Percentiles rank a stretch among this genome's conserved stretches.
phyloP scores from a whole-genome alignment of 2,888 invertebrate genomes.

The Spicauda simplicius region DNA sequence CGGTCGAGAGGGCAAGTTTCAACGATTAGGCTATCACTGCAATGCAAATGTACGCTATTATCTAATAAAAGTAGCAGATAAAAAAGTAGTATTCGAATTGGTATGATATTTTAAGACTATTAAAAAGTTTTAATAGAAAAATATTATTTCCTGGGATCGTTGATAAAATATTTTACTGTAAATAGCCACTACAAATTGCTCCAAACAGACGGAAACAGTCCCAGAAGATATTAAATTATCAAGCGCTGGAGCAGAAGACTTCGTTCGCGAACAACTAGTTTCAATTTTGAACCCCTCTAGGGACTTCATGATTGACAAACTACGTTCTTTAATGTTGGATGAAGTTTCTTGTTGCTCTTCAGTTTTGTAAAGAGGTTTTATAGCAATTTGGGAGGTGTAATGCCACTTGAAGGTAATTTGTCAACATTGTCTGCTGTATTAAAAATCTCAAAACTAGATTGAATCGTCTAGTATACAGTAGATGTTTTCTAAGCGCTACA shows the following conservation, averaged over 20 bases:
- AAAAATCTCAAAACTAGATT: no score
- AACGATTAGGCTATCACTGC: no score
- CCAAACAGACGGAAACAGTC: constrained; percentile 23
- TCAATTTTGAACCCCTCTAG: constrained; percentile 30
- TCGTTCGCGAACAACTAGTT: constrained; percentile 26
- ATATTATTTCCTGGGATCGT: neutral
- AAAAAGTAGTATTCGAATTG: no score
- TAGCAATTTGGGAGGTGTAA: neutral
- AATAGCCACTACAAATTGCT: constrained; percentile 14
- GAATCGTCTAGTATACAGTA: no score
- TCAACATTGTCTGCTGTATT: no score
- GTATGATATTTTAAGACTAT: neutral
- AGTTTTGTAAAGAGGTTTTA: neutral
- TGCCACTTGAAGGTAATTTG: no score
- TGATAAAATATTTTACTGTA: neutral
- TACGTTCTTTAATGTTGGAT: constrained; percentile 32
- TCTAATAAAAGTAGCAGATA: no score
- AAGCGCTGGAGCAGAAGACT: constrained; percentile 27
- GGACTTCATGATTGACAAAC: constrained; percentile 24
- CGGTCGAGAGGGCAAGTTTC: no score
- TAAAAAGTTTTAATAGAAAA: neutral
- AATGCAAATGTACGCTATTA: no score
- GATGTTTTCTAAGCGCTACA: no score
- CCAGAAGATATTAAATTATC: constrained; percentile 34
- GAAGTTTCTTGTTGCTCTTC: constrained; percentile 14